These are phyloP conservation scores for Eulacestoma nigropectus DNA, from an alignment of 2,113 vertebrate genomes.

Conservation along the genomic window DNA sequence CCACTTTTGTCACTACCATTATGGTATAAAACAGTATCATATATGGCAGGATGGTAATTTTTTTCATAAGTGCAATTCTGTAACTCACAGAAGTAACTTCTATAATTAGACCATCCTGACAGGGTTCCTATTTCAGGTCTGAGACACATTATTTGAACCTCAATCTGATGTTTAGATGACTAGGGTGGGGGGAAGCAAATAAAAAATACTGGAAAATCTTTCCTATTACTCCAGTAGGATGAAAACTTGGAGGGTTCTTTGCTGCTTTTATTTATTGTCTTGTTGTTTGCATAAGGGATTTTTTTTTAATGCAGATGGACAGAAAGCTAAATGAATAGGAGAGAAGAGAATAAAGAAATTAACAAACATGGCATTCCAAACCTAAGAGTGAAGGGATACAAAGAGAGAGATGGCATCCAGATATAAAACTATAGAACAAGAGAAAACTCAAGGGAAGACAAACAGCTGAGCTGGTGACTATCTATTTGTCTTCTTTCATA, in stretches of 20 bases:
- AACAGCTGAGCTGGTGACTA: background rate
- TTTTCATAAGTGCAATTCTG: background rate
- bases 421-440: background rate
- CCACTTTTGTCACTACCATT: background rate
- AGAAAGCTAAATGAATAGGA: background rate
- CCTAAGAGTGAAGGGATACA: background rate
- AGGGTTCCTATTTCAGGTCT: background rate
- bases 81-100: background rate
- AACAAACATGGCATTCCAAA: background rate
- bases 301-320: background rate
- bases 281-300: background rate
- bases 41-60: background rate
- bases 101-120: background rate
- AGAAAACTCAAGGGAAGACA: background rate
- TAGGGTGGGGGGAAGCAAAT: background rate
- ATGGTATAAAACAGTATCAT: background rate
- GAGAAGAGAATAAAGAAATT: background rate
- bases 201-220: background rate
- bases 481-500: background rate
- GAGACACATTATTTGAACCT: background rate
- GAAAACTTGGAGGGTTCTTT: background rate
- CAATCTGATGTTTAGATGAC: background rate
- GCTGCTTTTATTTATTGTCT: background rate
- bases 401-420: background rate
- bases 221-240: background rate